Percentiles rank a stretch among this genome's conserved stretches.
Evolutionary conservation across 2,797 vertebrate genomes (phyloP).

Genomic region (Champsocephalus gunnari): DNA sequence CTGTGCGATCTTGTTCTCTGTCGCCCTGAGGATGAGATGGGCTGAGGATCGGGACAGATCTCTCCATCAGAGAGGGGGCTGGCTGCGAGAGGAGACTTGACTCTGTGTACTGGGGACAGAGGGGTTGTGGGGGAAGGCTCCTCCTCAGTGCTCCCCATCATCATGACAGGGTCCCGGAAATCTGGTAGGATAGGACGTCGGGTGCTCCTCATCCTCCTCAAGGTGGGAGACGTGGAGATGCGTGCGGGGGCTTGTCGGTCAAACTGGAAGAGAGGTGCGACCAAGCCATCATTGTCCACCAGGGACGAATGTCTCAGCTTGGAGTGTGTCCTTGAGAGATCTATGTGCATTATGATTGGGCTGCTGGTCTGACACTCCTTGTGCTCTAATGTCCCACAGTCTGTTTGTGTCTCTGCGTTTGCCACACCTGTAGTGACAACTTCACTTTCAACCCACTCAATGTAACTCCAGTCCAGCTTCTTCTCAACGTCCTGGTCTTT

Average conservation of each 20-base stretch:
- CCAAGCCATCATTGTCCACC: conserved; percentile 60
- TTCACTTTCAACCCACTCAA: conserved; percentile 79
- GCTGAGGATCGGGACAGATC: conserved; percentile 33
- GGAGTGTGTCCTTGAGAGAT: conserved; percentile 76
- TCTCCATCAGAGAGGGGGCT: conserved; percentile 65
- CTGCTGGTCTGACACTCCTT: conserved; percentile 82
- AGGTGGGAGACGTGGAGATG: conserved; percentile 92
- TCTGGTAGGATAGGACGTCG: conserved; percentile 61
- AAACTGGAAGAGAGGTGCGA: conserved; percentile 83
- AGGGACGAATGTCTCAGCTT: conserved; percentile 72
- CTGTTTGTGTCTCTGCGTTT: conserved; percentile 81
- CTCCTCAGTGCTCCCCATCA: conserved; percentile 71
- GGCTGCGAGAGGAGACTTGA: conserved; percentile 77
- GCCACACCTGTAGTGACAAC: conserved; percentile 50
- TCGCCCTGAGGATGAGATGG: conserved; percentile 42
- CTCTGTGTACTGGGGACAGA: conserved; percentile 57
- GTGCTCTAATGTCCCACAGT: conserved; percentile 53
- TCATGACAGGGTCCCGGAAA: conserved; percentile 53
- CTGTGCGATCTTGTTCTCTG: conserved; percentile 69
- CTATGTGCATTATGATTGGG: conserved; percentile 82
- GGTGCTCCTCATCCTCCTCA: conserved; percentile 88
- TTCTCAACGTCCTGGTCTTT: conserved; percentile 75
- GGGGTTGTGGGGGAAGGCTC: conserved; percentile 62
- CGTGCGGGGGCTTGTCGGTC: conserved; percentile 86
- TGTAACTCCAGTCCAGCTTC: conserved; percentile 81